Conservation (phyloP, 1,140 invertebrate species). For the Zaprionus nigranus region DNA sequence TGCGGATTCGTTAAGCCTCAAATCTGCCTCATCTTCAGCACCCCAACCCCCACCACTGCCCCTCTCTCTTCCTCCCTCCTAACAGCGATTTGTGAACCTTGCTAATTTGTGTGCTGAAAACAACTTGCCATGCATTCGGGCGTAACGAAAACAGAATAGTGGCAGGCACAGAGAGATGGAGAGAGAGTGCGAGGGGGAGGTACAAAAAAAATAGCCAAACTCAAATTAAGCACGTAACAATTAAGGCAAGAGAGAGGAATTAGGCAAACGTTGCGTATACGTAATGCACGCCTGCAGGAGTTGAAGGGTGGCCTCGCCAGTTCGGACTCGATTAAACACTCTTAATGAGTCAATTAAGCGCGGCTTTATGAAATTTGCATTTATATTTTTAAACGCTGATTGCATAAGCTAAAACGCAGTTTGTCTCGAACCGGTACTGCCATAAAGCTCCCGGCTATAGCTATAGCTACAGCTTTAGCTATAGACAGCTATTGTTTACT, state of each 20-base stretch:
- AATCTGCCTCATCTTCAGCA: background rate
- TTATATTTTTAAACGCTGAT: constrained; percentile 49
- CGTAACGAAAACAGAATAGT: constrained; percentile 30
- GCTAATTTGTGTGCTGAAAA: constrained; percentile 46
- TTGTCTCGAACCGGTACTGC: constrained; percentile 42
- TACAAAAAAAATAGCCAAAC: constrained; percentile 9
- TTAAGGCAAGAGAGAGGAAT: constrained; percentile 6
- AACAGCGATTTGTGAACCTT: constrained; percentile 42
- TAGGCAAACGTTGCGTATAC: constrained; percentile 3
- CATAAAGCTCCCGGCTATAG: background rate
- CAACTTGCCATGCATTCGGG: constrained; percentile 44
- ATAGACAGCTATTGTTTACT: constrained; percentile 31
- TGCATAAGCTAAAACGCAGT: constrained; percentile 53
- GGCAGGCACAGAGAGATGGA: no score
- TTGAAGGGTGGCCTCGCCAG: constrained; percentile 17
- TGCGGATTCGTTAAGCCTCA: constrained; percentile 48
- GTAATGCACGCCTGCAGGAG: background rate
- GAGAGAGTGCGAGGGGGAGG: no score
- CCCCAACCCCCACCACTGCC: background rate
- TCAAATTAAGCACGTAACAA: constrained; percentile 8
- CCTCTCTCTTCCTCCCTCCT: background rate
- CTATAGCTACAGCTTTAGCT: background rate
- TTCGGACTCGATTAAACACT: constrained; percentile 32
- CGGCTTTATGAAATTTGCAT: constrained; percentile 41
- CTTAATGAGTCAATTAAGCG: constrained; percentile 41